phyloP scores from a whole-genome alignment of 2,113 vertebrate genomes.

The Chiloscyllium plagiosum region DNA sequence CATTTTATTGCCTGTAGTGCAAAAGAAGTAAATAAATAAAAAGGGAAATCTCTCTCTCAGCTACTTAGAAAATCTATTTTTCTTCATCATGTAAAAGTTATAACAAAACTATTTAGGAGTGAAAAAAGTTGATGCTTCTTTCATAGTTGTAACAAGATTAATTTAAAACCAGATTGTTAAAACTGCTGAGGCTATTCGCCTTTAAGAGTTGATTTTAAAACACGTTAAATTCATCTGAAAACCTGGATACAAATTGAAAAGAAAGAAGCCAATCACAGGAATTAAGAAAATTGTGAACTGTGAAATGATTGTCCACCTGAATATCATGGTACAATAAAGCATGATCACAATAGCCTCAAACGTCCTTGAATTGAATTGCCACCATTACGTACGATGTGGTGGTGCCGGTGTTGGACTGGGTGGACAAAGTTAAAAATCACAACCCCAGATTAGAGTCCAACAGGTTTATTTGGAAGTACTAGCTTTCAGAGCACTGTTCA shows the following conservation, averaged over 20 bases:
- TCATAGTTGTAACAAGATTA: not conserved
- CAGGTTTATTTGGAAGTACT: no score
- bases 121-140: not conserved
- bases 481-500: no score
- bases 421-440: no score
- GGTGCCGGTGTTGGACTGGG: no score
- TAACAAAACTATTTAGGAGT: not conserved
- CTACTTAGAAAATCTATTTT: not conserved
- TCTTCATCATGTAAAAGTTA: not conserved
- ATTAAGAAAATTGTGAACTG: not conserved
- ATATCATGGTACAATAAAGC: not conserved
- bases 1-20: not conserved
- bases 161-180: not conserved
- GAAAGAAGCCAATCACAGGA: not conserved
- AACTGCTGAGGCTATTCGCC: not conserved
- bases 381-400: not conserved
- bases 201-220: slow-evolving; percentile 2
- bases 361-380: not conserved
- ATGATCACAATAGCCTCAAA: not conserved
- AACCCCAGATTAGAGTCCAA: no score
- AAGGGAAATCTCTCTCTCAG: not conserved
- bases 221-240: not conserved
- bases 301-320: not conserved
- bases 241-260: not conserved
- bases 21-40: not conserved